phyloP scores from a whole-genome alignment of 2,113 vertebrate genomes.

The Lipophrys pholis region DNA sequence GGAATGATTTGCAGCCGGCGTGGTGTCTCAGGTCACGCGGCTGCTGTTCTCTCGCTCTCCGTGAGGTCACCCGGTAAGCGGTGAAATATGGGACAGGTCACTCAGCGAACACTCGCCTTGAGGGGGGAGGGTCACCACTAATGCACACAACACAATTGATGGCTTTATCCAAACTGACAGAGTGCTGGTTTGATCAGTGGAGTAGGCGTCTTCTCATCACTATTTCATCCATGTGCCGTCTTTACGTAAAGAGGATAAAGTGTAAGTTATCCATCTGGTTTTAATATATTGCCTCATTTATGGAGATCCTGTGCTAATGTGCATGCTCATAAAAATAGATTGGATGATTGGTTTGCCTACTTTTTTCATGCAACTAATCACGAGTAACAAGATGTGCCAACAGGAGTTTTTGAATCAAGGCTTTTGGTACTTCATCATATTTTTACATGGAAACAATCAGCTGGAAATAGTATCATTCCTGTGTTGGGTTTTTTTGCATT shows the following conservation, averaged over 20 bases:
- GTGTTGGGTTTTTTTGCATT: no score
- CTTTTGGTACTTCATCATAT: no score
- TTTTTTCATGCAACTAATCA: no score
- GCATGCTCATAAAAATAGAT: no score
- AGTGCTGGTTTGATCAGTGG: constrained; percentile 8
- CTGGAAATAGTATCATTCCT: no score
- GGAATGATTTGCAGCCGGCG: constrained; percentile 35
- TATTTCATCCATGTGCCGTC: constrained; percentile 34
- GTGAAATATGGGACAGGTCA: constrained; percentile 54
- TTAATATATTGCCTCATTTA: no score
- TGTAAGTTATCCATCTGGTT: not conserved
- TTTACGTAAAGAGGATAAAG: not conserved
- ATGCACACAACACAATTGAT: constrained; percentile 24
- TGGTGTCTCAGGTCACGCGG: constrained; percentile 29
- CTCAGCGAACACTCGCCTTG: constrained; percentile 26
- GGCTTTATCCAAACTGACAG: constrained; percentile 45
- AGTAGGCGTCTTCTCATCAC: constrained; percentile 16
- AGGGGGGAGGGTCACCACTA: constrained; percentile 5
- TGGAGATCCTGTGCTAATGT: no score
- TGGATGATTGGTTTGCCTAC: no score
- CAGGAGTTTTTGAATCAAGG: no score
- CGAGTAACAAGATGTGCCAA: no score
- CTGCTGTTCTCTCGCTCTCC: constrained; percentile 32
- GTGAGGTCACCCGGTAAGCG: constrained; percentile 42
- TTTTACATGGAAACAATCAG: no score